Evolutionary conservation across 2,888 invertebrate genomes (phyloP), one percentile per base, ranked within the genome.

Genomic region (Microctonus aethiopoides): DNA sequence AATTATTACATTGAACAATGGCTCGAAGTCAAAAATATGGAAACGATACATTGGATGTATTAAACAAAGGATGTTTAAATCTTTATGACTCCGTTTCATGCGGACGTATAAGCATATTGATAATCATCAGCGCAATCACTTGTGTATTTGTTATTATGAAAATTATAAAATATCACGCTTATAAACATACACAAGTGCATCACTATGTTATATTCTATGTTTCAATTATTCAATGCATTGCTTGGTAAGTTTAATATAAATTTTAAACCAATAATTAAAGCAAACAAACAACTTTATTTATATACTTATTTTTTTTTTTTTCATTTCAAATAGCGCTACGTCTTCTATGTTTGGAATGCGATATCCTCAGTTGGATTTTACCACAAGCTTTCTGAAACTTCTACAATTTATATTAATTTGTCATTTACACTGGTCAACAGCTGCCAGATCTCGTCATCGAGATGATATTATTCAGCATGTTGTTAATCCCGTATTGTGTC

Each of bases 401-500:
- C 76, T 88, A 29, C 88, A 88, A 77, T 88, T 89, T 68, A 82
- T 88, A 64, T 80, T 88, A 26, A 87, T 89, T 76, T 88, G 88
- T 75, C 89, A 89, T 78, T 86, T 88, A 71, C 87, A 88, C 78
- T 88, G 89, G 88, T 87, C 87, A n/a, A 76, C 87, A 68, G 88
- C 88, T 11, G 87, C 88, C 3, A 79, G 88, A 69, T 87, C 87
- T 60, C 81, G 88, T 22, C 86, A 87, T 70, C 84, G 87, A 70
- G 88, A 88, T 70, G 83, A 82, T 68, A 79, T 84, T 32, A 78
- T 84, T 22, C 84, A 84, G 70, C 81, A 84, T 71, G 86, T 88
- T 60, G 83, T 88, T 59, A 83, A 87, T 72, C 88, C 89, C 22
- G 82, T 88, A 51, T 81, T 88, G 52, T 83, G 83, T 68, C 73